Base-by-base conservation (phyloP, 1,140 invertebrate genomes). In the Venturia canescens region DNA sequence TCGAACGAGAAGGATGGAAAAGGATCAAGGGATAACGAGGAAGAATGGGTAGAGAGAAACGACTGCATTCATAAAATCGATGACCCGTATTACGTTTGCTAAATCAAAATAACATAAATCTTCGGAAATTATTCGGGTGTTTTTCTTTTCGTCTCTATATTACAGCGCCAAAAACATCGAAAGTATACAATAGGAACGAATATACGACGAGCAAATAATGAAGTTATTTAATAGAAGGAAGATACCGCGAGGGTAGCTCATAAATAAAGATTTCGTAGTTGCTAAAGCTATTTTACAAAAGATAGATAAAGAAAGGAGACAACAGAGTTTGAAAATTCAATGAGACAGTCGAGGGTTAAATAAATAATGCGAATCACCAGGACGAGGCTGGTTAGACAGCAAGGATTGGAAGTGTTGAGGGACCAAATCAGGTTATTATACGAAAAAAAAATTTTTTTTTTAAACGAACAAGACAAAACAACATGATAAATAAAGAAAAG, bases 201-300 rank as follows among this genome's bases (percentile, higher is more conserved):
- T 79, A 86, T 26, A 3, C 34, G 38, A 38, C 38, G 70, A 72
- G 70, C 81, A 83, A 86, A 86, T 84, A 86, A 82, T 26, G n/a
- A 75, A 26, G 70, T 75, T 26, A 80, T 82, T 81, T 78, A 83
- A 71, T 74, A 75, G 38, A 78, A 80, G 82, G 50, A 82, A 34
- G n/a, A 44, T 16, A 57, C 53, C 53, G 21, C 21, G 53, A 57
- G 53, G 74, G 79, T 80, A 78, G 80, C 63, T 81, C 72, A 21
- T 75, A 76, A 77, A 81, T 50, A 69, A 63, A 85, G 53, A 81
- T 82, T 81, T 82, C 80, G 75, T 81, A 82, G 67, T 78, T 66
- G 78, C 50, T 79, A 66, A 6, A 71, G 38, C 83, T 87, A 87
- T 86, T 57, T 86, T 83, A 86, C 84, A 85, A 85, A 80, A 80